Base-by-base conservation (phyloP, 2,888 invertebrate species). In the Nomada fucata region DNA sequence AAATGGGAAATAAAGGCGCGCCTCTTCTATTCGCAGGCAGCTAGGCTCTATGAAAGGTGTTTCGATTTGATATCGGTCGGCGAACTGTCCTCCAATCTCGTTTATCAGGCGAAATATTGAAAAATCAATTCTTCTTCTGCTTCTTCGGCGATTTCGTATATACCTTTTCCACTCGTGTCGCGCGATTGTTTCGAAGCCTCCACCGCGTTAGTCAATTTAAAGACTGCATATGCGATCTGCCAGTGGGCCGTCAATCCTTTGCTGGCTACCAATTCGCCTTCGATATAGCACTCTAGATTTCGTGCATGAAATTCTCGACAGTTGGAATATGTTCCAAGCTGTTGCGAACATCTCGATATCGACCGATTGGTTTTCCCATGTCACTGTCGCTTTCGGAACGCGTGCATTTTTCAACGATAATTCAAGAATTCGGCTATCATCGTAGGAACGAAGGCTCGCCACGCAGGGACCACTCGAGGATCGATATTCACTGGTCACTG, bases 181-280 rank as follows among this genome's bases (percentile, higher is more conserved):
- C 18, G 20, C 44, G 26, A 3, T 15, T 0, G 59, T 72, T 79
- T 65, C 18, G 65, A 57, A 71, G 44, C 36, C 18, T 53, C 20
- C 29, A 44, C 0, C 47, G 73, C 23, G 76, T 68, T 55, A 61
- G 55, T 83, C 72, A 2, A 73, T 78, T 78, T 78, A 80, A 87
- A 85, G 81, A 72, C 64, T 75, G 77, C 76, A 79, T 83, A 67
- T 79, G 76, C 81, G 59, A 75, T 36, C 64, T 55, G 64, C 84
- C 86, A 86, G 84, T 78, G 50, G 73, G 60, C 81, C 82, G 76
- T 67, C 86, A 86, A 76, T 85, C 83, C 63, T 68, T 82, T 68
- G 63, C 50, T 52, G 42, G 55, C 57, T 63, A 68, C 53, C 70
- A 57, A 42, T 63, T 50, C 29, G 18, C 13, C 55, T 55, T 23